Percentiles rank a stretch among this genome's conserved stretches.
Conservation (phyloP, 2,888 invertebrate genomes). For the Frankliniella fusca region DNA sequence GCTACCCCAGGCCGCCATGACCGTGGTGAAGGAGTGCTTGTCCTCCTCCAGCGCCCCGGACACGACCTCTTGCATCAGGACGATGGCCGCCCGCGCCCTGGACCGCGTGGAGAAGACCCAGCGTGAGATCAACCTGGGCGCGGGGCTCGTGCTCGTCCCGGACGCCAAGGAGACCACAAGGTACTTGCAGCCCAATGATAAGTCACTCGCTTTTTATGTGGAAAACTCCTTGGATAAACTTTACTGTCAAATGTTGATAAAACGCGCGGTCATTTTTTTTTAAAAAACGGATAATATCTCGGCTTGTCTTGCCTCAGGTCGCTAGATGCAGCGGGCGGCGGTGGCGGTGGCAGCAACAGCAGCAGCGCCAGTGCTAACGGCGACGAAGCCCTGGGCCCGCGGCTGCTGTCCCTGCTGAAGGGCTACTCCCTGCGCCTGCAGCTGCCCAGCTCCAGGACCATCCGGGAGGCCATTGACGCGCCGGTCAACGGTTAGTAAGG, state of each 20-base stretch:
- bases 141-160: not conserved
- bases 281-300: no score
- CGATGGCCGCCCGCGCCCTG: not conserved
- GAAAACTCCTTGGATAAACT: no score
- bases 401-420: not conserved
- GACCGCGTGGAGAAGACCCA: not conserved
- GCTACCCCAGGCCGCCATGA: conserved; percentile 12
- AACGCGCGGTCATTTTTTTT: no score
- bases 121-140: conserved; percentile 15
- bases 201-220: no score
- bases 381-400: not conserved
- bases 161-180: conserved; percentile 5
- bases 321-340: not conserved
- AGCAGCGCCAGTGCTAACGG: not conserved
- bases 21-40: conserved; percentile 11
- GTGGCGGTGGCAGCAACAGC: not conserved
- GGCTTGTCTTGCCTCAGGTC: not conserved
- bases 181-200: not conserved
- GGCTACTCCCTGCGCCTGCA: conserved; percentile 18
- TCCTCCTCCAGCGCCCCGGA: not conserved
- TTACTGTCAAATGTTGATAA: no score
- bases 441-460: conserved; percentile 8
- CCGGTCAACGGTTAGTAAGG: not conserved
- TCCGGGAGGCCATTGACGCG: not conserved
- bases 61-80: not conserved